Evolutionary conservation across 2,888 invertebrate genomes (phyloP).

Genomic region (Quadroppia sp.): DNA sequence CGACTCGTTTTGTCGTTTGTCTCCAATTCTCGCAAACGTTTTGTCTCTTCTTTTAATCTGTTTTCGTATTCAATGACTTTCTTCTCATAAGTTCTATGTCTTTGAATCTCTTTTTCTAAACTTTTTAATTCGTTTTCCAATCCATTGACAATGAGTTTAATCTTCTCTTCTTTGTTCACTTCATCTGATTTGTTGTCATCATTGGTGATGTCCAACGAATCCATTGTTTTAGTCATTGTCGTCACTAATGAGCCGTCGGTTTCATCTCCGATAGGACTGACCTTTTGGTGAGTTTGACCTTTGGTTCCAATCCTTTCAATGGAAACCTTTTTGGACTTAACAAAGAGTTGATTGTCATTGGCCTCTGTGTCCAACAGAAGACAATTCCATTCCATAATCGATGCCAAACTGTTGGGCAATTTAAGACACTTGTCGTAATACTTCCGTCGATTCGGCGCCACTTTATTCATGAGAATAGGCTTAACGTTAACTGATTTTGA

Average conservation of each 20-base stretch:
- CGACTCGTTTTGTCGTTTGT: conserved; percentile 25
- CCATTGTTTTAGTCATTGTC: not conserved
- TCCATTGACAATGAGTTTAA: not conserved
- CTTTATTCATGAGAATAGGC: conserved; percentile 31
- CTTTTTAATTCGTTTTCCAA: conserved; percentile 18
- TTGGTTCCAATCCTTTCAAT: not conserved
- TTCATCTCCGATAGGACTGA: not conserved
- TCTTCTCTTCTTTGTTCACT: conserved; percentile 13
- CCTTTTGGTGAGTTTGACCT: not conserved
- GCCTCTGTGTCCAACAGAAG: conserved; percentile 4
- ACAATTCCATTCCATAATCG: conserved; percentile 39
- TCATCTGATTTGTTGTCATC: not conserved
- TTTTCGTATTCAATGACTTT: conserved; percentile 13
- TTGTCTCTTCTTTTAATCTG: conserved; percentile 20
- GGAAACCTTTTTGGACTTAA: conserved; percentile 12
- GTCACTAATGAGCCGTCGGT: not conserved
- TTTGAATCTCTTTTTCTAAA: conserved; percentile 33
- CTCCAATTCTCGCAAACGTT: conserved; percentile 19
- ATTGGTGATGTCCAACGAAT: not conserved
- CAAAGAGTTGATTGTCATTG: not conserved
- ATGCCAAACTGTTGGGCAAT: conserved; percentile 26
- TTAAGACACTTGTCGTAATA: conserved; percentile 39
- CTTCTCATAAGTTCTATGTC: not conserved
- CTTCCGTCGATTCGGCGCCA: conserved; percentile 38
- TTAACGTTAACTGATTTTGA: conserved; percentile 30